phyloP scores from a whole-genome alignment of 2,797 vertebrate species.

The Anas capensis region DNA sequence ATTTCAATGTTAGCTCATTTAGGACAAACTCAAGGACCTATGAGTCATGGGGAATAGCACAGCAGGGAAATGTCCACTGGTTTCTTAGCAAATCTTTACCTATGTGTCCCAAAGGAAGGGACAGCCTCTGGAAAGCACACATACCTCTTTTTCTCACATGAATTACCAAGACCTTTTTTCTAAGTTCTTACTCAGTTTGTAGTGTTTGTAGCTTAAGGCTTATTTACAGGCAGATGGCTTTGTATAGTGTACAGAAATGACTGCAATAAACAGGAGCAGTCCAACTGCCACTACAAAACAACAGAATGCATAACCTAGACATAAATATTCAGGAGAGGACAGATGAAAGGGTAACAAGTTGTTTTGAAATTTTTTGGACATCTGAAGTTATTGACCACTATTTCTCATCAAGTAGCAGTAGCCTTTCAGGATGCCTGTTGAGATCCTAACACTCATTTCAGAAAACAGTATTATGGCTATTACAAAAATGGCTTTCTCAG shows the following conservation, averaged over 20 bases:
- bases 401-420: neutral
- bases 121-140: neutral
- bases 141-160: neutral
- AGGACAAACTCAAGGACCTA: neutral
- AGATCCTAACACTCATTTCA: neutral
- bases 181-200: neutral
- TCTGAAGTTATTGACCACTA: neutral
- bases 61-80: neutral
- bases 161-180: neutral
- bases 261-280: neutral
- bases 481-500: neutral
- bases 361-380: neutral
- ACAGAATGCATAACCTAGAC: neutral
- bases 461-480: neutral
- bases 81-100: neutral
- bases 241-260: neutral
- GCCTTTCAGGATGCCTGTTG: neutral
- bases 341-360: neutral
- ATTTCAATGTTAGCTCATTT: neutral
- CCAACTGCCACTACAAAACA: neutral
- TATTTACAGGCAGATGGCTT: neutral
- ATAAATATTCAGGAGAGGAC: neutral
- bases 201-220: neutral
- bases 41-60: neutral
- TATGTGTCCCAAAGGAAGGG: neutral